Base-by-base conservation (phyloP, 2,797 vertebrate genomes). In the Syngnathus rostellatus region DNA sequence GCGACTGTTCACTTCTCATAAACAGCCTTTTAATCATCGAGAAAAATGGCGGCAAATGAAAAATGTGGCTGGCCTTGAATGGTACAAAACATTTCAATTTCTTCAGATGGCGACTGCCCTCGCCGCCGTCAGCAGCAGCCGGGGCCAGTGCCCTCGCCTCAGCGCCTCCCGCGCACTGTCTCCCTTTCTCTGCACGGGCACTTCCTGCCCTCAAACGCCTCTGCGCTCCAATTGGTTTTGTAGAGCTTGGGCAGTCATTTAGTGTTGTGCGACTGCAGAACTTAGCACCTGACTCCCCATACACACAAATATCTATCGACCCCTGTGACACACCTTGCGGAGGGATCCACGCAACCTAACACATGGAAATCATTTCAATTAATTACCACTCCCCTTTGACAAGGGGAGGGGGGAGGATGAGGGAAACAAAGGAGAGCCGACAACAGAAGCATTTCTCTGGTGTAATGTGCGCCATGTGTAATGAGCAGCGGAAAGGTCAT, bases 401-500 rank as follows among this genome's bases (percentile, higher is more conserved):
- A 77, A 82, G 81, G 31, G 31, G 75, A 66, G 51, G 70, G 55
- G 37, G 66, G 72, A 55, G 68, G 69, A 64, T 6, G 40, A 21
- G 45, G 66, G 74, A 71, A 67, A 85, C 83, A 86, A 84, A 88
- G 78, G 72, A 79, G 72, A 77, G 72, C 76, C 70, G 82, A 88
- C 85, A 90, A 89, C 82, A 83, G 81, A 75, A 86, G 77, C 82
- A 77, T 84, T 87, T 81, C 85, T 87, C 82, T 76, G 72, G 72
- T 71, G 81, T 81, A 87, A 87, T 86, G 81, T 74, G 81, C 80
- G 72, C 78, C 74, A 82, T 78, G 83, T 86, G 80, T 88, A 90
- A 90, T 86, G 87, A 91, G 86, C 79, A 79, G 73, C 76, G 57
- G 81, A 91, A 89, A 91, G 89, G 90, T 91, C 88, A 89, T 91